Evolutionary conservation across 2,888 invertebrate genomes (phyloP).

Genomic region (Volucella inanis): DNA sequence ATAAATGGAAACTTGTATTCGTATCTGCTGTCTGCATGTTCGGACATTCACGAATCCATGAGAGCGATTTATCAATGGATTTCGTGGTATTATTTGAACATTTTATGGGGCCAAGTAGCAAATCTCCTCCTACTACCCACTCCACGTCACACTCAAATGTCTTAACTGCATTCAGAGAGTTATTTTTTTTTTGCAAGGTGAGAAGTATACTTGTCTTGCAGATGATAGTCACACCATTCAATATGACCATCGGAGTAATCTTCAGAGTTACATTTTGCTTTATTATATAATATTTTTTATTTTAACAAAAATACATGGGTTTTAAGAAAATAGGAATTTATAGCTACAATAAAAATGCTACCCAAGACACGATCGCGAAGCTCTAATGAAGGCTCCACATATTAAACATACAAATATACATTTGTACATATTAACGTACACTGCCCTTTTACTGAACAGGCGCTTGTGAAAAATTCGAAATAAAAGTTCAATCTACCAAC

Average conservation of each 20-base stretch:
- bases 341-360: constrained; percentile 49
- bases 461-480: neutral
- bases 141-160: constrained; percentile 12
- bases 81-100: constrained; percentile 69
- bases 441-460: neutral
- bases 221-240: constrained; percentile 42
- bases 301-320: constrained; percentile 5
- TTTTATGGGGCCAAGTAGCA: constrained; percentile 66
- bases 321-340: constrained; percentile 43
- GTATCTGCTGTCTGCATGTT: neutral
- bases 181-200: constrained; percentile 30
- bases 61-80: constrained; percentile 74
- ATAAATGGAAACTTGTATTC: constrained; percentile 47
- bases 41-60: constrained; percentile 48
- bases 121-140: constrained; percentile 31
- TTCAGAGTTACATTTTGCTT: constrained; percentile 13
- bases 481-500: too few relatives aligned
- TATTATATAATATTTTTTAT: constrained; percentile 5
- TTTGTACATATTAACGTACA: neutral
- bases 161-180: constrained; percentile 22
- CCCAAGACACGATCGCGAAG: constrained; percentile 10
- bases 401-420: neutral
- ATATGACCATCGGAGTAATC: constrained; percentile 55
- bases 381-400: constrained; percentile 20
- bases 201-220: constrained; percentile 41